Evolutionary conservation across 2,113 vertebrate genomes (phyloP).

Genomic region (Chelonoidis abingdonii): DNA sequence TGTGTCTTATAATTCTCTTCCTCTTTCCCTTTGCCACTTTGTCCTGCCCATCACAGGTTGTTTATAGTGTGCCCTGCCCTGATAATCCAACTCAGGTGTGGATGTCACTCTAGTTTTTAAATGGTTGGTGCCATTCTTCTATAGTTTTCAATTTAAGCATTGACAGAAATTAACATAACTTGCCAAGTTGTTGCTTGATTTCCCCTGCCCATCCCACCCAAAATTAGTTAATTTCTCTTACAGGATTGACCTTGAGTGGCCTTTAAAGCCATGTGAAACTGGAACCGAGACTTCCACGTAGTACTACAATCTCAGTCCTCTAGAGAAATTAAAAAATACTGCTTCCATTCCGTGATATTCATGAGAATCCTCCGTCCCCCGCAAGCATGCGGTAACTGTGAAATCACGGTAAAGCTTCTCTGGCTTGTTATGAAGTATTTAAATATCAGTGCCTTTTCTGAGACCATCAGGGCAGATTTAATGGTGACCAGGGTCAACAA

Average conservation of each 20-base stretch:
- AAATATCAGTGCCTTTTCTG: constrained; percentile 73
- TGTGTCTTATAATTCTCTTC: neutral
- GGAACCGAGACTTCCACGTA: constrained; percentile 1
- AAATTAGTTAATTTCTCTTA: neutral
- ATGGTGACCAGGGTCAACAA: constrained; percentile 64
- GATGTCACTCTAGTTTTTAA: neutral
- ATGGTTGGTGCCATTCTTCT: neutral
- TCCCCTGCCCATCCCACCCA: neutral
- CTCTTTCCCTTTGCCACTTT: neutral
- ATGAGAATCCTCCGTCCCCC: constrained; percentile 44
- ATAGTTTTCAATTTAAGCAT: neutral
- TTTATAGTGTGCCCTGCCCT: neutral
- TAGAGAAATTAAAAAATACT: constrained; percentile 5
- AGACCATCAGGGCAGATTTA: constrained; percentile 71
- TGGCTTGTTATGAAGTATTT: constrained; percentile 72
- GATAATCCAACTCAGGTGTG: neutral
- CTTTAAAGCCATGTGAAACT: neutral
- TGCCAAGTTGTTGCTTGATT: neutral
- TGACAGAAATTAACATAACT: neutral
- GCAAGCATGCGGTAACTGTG: constrained; percentile 64
- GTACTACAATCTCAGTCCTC: neutral
- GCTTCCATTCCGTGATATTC: constrained; percentile 48
- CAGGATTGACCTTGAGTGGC: neutral
- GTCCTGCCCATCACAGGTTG: neutral
- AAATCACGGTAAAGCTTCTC: constrained; percentile 73